A percentile compares a stretch with the other conserved stretches of the same genome.
These are phyloP conservation scores for Idris sp. DNA, from an alignment of 1,140 invertebrate genomes.

Conservation along the genomic window DNA sequence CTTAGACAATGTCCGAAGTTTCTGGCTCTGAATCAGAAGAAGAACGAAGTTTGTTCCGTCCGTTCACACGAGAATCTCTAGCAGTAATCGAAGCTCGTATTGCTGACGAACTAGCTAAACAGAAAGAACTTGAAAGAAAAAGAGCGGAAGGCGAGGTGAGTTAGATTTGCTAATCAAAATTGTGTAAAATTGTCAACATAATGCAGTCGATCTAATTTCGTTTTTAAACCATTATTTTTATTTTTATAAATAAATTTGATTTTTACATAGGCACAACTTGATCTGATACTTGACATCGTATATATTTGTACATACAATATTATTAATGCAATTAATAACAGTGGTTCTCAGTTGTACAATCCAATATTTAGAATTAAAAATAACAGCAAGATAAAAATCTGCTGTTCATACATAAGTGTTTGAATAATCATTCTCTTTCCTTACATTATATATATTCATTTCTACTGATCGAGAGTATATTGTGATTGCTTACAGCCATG, in stretches of 20 bases:
- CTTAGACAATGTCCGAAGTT: slow-evolving; percentile 89
- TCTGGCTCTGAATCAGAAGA: slow-evolving; percentile 93
- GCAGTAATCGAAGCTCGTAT: slow-evolving; percentile 95
- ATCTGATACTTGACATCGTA: slow-evolving; percentile 7
- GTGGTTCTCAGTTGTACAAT: slow-evolving; percentile 23
- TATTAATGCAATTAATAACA: slow-evolving; percentile 14
- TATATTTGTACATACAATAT: slow-evolving; percentile 29
- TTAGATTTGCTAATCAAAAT: not conserved
- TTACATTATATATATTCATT: no score
- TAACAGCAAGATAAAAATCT: slow-evolving; percentile 12
- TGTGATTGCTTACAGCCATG: slow-evolving; percentile 40
- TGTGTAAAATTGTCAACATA: no score
- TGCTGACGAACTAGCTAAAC: slow-evolving; percentile 95
- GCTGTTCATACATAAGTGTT: slow-evolving; percentile 31
- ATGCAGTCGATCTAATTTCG: no score
- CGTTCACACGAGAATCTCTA: slow-evolving; percentile 97
- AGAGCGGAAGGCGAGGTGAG: slow-evolving; percentile 95
- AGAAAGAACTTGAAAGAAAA: slow-evolving; percentile 96
- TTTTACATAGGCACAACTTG: slow-evolving; percentile 18
- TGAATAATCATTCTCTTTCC: slow-evolving; percentile 20
- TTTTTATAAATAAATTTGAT: not conserved
- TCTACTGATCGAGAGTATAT: not conserved
- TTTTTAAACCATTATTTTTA: no score
- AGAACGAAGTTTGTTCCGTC: slow-evolving; percentile 96
- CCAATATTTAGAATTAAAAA: not conserved